These are phyloP conservation scores for Paragorgia papillata DNA, from an alignment of 92 coral and sea anemone species.

Conservation along the genomic window DNA sequence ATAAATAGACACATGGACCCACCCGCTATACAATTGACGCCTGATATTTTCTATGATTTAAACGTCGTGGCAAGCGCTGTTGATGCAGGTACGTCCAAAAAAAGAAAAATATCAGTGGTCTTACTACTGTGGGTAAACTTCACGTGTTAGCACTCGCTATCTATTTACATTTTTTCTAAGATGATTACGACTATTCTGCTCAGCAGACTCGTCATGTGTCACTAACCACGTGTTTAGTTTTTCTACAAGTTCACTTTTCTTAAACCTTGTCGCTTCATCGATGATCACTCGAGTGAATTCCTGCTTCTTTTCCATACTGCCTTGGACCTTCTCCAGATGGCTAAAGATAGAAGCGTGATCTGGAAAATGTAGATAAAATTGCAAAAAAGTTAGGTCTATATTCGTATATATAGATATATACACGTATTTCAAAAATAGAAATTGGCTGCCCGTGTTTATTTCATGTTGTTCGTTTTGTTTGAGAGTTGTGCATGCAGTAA, in stretches of 20 bases:
- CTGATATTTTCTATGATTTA: no score
- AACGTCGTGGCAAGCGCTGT: no score
- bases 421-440: no score
- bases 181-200: slow-evolving; percentile 39
- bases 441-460: no score
- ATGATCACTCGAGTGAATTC: slow-evolving; percentile 73
- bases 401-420: no score
- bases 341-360: slow-evolving; percentile 74
- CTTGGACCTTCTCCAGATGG: slow-evolving; percentile 77
- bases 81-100: no score
- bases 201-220: slow-evolving; percentile 39
- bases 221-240: slow-evolving; percentile 62
- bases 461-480: no score
- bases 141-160: slow-evolving; percentile 2
- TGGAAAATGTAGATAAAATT: slow-evolving; percentile 33
- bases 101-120: no score
- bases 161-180: slow-evolving; percentile 39
- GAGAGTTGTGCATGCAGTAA: no score
- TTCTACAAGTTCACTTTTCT: slow-evolving; percentile 76
- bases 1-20: no score
- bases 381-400: neutral
- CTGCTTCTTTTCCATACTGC: slow-evolving; percentile 71
- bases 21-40: no score
- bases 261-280: slow-evolving; percentile 86
- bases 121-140: neutral